A percentile compares a stretch with the other conserved stretches of the same genome.
phyloP scores from a whole-genome alignment of 2,888 invertebrate species.

The Parelbella ahira region DNA sequence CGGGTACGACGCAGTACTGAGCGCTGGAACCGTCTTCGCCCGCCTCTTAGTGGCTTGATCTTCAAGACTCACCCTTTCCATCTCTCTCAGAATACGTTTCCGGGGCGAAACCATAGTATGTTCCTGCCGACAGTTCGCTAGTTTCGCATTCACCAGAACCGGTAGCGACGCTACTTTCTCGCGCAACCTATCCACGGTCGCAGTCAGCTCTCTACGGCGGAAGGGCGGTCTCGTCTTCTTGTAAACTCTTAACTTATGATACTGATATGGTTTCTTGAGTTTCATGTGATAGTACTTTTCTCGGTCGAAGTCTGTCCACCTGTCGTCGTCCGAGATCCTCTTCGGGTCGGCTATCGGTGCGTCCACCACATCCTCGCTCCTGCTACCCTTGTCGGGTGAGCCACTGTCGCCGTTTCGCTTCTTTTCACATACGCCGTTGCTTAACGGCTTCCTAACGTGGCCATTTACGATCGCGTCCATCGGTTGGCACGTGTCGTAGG shows the following conservation, averaged over 20 bases:
- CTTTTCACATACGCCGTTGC: conserved; percentile 53
- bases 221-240: conserved; percentile 62
- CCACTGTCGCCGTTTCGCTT: conserved; percentile 53
- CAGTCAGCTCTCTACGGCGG: conserved; percentile 55
- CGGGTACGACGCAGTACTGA: conserved; percentile 53
- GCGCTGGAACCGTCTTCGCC: conserved; percentile 68
- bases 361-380: conserved; percentile 54
- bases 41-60: conserved; percentile 84
- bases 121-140: conserved; percentile 69
- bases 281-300: conserved; percentile 74
- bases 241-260: conserved; percentile 73
- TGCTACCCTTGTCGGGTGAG: conserved; percentile 37
- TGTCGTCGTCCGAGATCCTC: conserved; percentile 49
- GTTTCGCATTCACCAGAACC: conserved; percentile 65
- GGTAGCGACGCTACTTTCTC: conserved; percentile 61
- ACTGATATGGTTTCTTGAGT: conserved; percentile 76
- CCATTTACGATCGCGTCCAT: conserved; percentile 46
- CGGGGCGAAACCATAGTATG: conserved; percentile 88
- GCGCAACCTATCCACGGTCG: conserved; percentile 57
- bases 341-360: conserved; percentile 38
- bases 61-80: conserved; percentile 87
- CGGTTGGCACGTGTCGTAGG: conserved; percentile 73
- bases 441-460: conserved; percentile 36
- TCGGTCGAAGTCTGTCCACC: conserved; percentile 59
- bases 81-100: conserved; percentile 89